These are phyloP conservation scores for Drosophila melanogaster DNA, from an alignment of 1,140 invertebrate species.

Conservation along the genomic window Release_6_plus_ISO1_MT NT_033779.5:19563001-19563500, in stretches of 20 bases:
- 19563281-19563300: constrained; percentile 11
- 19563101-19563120: constrained; percentile 23
- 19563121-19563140: constrained; percentile 4
- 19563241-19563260: constrained; percentile 25
- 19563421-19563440: background rate
- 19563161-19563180: constrained; percentile 10
- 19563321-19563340: constrained; percentile 1
- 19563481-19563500: constrained; percentile 38
- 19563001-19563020: constrained; percentile 96
- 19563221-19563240: constrained; percentile 1
- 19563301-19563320: constrained; percentile 5
- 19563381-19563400: constrained; percentile 1
- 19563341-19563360: background rate
- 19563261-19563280: constrained; percentile 6
- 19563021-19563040: constrained; percentile 68
- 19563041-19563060: constrained; percentile 51
- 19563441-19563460: constrained; percentile 35
- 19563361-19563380: background rate
- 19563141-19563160: background rate
- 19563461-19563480: constrained; percentile 55
- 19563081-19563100: constrained; percentile 3
- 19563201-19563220: constrained; percentile 13
- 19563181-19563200: constrained; percentile 3
- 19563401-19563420: background rate
- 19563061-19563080: constrained; percentile 42